Evolutionary conservation across 2,113 vertebrate species (phyloP).

Genomic region (Illadopsis cleaveri): DNA sequence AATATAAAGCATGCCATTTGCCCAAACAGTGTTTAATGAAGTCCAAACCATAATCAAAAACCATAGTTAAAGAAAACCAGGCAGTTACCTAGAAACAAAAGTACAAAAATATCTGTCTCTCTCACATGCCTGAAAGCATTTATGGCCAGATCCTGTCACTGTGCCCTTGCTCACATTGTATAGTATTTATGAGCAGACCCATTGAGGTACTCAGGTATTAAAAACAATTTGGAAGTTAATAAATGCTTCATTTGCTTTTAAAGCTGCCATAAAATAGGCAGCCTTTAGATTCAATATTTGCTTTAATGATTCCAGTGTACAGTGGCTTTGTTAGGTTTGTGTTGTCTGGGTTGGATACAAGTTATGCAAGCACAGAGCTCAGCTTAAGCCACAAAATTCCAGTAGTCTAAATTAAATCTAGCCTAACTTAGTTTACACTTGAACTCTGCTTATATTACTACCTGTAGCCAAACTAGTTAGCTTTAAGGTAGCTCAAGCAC

Average conservation of each 20-base stretch:
- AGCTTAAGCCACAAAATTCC: background rate
- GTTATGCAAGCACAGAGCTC: background rate
- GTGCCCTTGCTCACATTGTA: background rate
- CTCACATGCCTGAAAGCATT: constrained; percentile 33
- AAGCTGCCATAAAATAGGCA: background rate
- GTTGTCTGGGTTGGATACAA: background rate
- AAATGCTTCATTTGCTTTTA: background rate
- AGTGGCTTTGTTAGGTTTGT: background rate
- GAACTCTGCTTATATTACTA: background rate
- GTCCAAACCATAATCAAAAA: constrained; percentile 67
- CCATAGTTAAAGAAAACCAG: constrained; percentile 64
- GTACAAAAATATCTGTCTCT: constrained; percentile 27
- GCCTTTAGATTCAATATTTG: background rate
- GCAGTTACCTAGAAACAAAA: constrained; percentile 72
- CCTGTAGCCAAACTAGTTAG: background rate
- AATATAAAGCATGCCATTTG: constrained; percentile 37
- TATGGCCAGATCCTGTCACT: background rate
- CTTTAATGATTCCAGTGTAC: background rate
- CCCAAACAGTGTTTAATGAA: constrained; percentile 58
- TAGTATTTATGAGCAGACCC: background rate
- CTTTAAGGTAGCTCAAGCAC: background rate
- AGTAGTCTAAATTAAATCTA: background rate
- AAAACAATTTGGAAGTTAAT: background rate
- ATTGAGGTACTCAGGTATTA: background rate
- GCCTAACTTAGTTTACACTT: background rate